A percentile compares a stretch with the other conserved stretches of the same genome.
Evolutionary conservation across 2,113 vertebrate species (phyloP).

Genomic region (Pelusios castaneus): DNA sequence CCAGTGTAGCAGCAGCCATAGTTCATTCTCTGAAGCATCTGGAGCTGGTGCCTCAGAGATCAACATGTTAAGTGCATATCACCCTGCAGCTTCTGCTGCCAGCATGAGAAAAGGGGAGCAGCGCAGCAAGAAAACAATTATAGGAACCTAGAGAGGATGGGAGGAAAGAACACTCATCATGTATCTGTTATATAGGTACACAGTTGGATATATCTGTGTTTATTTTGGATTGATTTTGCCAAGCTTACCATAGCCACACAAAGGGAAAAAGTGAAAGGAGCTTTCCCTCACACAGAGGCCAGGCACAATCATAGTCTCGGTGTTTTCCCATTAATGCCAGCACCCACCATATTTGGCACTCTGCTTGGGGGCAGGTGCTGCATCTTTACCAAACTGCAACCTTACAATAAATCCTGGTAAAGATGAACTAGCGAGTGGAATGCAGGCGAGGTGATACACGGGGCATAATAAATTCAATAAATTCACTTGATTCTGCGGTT

Average conservation of each 20-base stretch:
- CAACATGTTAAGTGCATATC: neutral
- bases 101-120: neutral
- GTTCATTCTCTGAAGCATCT: neutral
- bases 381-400: neutral
- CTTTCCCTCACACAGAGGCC: neutral
- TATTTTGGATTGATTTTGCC: neutral
- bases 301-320: neutral
- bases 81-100: neutral
- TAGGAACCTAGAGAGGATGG: neutral
- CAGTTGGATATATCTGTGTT: neutral
- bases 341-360: no score
- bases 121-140: neutral
- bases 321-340: neutral
- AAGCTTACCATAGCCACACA: neutral
- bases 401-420: neutral
- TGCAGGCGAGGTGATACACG: neutral
- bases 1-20: neutral
- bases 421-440: neutral
- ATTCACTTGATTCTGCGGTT: neutral
- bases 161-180: neutral
- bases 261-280: neutral
- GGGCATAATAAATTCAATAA: neutral
- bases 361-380: neutral
- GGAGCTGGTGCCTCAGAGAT: neutral
- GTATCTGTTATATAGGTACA: neutral